Percentiles rank a stretch among this genome's conserved stretches.
Evolutionary conservation across 2,113 vertebrate genomes (phyloP).

Genomic region (Rattus norvegicus): GRCr8 NC_086026.1:94968001-94968500

Average conservation of each 20-base stretch:
- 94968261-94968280: not conserved
- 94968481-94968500: not conserved
- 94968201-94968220: not conserved
- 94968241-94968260: not conserved
- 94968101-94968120: not conserved
- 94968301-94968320: not conserved
- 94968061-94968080: too few species aligned
- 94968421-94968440: not conserved
- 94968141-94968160: not conserved
- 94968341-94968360: not conserved
- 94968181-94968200: not conserved
- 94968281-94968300: not conserved
- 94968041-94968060: not conserved
- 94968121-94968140: not conserved
- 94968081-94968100: not conserved
- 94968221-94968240: not conserved
- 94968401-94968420: not conserved
- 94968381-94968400: not conserved
- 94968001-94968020: not conserved
- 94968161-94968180: not conserved
- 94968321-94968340: not conserved
- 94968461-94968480: not conserved
- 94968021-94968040: not conserved
- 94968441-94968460: not conserved
- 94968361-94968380: not conserved